phyloP scores from a whole-genome alignment of 2,797 vertebrate species.

The Sebastes nivosus region DNA sequence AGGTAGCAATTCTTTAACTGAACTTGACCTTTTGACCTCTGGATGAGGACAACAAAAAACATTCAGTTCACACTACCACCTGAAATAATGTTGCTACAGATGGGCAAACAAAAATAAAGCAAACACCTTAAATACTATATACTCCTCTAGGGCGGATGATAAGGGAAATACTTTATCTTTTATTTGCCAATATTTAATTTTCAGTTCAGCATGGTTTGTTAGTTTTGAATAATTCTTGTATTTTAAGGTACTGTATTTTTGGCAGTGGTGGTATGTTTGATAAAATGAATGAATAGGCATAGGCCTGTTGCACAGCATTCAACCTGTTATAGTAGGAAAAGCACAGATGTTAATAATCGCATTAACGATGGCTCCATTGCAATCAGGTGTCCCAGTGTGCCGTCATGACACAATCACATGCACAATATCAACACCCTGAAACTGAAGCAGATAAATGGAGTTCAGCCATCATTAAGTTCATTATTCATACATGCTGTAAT shows the following conservation, averaged over 20 bases:
- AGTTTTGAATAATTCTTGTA: neutral
- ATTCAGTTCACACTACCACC: accelerated
- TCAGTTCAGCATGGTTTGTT: neutral
- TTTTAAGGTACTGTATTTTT: neutral
- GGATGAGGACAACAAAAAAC: neutral
- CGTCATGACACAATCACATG: accelerated
- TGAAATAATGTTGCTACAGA: neutral
- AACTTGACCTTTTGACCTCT: neutral
- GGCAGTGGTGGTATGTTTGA: neutral
- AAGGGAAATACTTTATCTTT: too few species aligned
- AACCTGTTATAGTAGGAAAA: neutral
- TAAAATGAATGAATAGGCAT: too few species aligned
- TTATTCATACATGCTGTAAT: neutral
- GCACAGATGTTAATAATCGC: neutral
- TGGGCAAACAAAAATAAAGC: neutral
- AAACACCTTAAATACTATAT: neutral
- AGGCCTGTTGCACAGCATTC: neutral
- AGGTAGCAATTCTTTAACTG: neutral
- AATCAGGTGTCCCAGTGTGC: neutral
- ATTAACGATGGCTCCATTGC: neutral
- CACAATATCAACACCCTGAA: neutral
- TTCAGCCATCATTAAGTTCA: neutral
- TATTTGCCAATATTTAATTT: accelerated
- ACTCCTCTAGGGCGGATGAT: accelerated
- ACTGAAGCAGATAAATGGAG: neutral